Evolutionary conservation across 2,888 invertebrate genomes (phyloP), one percentile per base, ranked within the genome.

Genomic region (Agrotis exclamationis): DNA sequence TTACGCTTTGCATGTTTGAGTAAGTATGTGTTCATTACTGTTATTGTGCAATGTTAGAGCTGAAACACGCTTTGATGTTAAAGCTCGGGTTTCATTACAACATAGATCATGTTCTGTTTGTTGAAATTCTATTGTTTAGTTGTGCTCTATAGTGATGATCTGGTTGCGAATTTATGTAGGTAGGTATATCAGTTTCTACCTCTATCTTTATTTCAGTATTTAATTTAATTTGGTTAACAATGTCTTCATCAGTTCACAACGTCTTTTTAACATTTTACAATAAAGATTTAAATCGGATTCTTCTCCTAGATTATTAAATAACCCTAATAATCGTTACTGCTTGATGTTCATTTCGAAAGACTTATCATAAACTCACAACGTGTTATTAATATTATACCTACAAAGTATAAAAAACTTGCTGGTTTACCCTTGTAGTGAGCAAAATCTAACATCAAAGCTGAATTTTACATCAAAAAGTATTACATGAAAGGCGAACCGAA

Each of bases 1-100:
- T 84, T 83, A 74, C 74, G 76, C 47, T 76, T 84, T 75, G 62
- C 83, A 80, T 75, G 70, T 79, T 80, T 76, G 62, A 66, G 63
- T 69, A 56, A 66, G 63, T 69, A 56, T 59, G 60, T 59, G 53
- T 65, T 67, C 73, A 83, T 77, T 74, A 74, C 24, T 53, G 64
- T 65, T 70, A 70, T 73, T 80, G 69, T 68, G 62, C 18, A 76
- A 58, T 20, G 33, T 33, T 54, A 54, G 48, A 58, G 24, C 57
- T 63, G 58, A 64, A 74, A 48, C 24, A 48, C 18, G 57, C 33
- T 58, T 67, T 63, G 24, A 56, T 76, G 24, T 57, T 50, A 54
- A 66, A 65, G 51, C 64, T 71, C 33, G 54, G 18, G n/a, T 70
- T 50, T 44, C 39, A 62, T 67, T 67, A 54, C 54, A 63, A 44